A percentile compares a stretch with the other conserved stretches of the same genome.
Conservation (phyloP, 1,140 invertebrate species). For the Cheumatopsyche charites region DNA sequence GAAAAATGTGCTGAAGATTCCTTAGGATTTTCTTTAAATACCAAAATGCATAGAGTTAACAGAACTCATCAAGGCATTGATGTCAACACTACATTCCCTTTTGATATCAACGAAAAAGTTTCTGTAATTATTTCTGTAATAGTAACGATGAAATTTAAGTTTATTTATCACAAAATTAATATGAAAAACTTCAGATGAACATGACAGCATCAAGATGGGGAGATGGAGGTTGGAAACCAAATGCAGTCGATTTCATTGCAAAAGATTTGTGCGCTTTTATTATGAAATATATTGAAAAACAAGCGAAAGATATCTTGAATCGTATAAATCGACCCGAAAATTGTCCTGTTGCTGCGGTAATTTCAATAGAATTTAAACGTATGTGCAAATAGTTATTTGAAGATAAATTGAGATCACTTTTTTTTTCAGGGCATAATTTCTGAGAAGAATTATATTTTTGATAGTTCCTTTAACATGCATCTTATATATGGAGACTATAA, state of each 20-base stretch:
- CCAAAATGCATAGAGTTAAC: slow-evolving; percentile 29
- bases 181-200: background rate
- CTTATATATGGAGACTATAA: background rate
- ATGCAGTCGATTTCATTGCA: background rate
- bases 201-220: slow-evolving; percentile 1
- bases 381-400: background rate
- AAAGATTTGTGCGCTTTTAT: background rate
- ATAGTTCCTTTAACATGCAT: background rate
- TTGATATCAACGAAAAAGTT: slow-evolving; percentile 26
- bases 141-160: too few relatives aligned
- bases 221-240: slow-evolving; percentile 21
- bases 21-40: background rate
- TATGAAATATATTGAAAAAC: background rate
- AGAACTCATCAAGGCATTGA: slow-evolving; percentile 31
- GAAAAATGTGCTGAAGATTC: slow-evolving; percentile 24
- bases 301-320: background rate
- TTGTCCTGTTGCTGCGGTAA: background rate
- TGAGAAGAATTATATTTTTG: background rate
- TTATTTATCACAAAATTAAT: background rate
- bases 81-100: background rate
- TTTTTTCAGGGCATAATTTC: background rate
- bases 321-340: background rate
- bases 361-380: background rate
- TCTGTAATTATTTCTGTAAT: slow-evolving; percentile 5
- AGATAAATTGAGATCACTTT: too few relatives aligned